Evolutionary conservation across 2,888 invertebrate genomes (phyloP), one percentile per base, ranked within the genome.

Genomic region (Trimorus sp.): DNA sequence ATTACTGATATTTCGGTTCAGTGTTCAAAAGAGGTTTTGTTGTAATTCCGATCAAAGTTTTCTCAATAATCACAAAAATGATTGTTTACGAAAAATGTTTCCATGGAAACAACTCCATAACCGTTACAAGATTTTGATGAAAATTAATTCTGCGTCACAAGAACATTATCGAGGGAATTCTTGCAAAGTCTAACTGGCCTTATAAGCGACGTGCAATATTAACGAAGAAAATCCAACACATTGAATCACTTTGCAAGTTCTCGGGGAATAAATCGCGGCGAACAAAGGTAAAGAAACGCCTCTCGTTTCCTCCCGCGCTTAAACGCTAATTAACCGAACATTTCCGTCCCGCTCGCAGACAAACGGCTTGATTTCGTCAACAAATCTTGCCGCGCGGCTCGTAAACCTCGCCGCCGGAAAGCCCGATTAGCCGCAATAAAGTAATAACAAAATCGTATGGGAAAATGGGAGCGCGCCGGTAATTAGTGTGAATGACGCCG

Each of bases 361-460:
- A 79, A 74, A 79, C 68, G 79, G 69, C 56, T 56, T 15, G 69
- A 63, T 79, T 74, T 68, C 79, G 63, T 60, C 68, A 68, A 73
- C 79, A 74, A 68, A 74, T 79, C 56, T 69, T 53, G 16, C 45
- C 42, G 9, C 42, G 45, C 63, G 26, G 37, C 54, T 45, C 62
- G 63, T 65, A 65, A 74, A 75, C 54, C 37, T 53, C 51, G 45
- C 45, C 53, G 15, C 36, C 78, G 78, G 71, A 71, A 78, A 65
- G 45, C 38, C 65, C 45, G 42, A 70, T 69, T 75, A 79, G 59
- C 37, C 42, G 63, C 65, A 62, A 75, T 79, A 75, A 79, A 79
- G 79, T 69, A 79, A 79, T 75, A 79, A 75, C 9, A 75, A 51
- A 68, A 74, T 79, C 66, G 63, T 71, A 59, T 66, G 71, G 66